Evolutionary conservation across 2,797 vertebrate species (phyloP).

Genomic region (Acrocephalus scirpaceus): DNA sequence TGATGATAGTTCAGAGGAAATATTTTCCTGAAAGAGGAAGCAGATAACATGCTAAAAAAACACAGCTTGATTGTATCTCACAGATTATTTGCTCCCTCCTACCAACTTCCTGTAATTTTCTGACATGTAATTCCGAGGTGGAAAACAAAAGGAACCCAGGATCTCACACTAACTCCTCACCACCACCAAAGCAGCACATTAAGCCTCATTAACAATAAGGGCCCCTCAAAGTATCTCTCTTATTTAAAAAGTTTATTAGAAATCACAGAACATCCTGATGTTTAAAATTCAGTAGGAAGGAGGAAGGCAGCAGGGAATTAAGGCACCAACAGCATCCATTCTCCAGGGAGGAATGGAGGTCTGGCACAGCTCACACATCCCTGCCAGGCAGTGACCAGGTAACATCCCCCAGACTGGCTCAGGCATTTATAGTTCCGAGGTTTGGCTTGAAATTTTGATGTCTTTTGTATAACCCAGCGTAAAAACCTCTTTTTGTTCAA

Average conservation of each 20-base stretch:
- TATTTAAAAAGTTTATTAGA: background rate
- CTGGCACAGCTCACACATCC: background rate
- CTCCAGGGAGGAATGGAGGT: background rate
- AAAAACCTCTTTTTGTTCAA: background rate
- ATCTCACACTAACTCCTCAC: background rate
- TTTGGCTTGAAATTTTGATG: background rate
- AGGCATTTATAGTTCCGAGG: background rate
- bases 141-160: background rate
- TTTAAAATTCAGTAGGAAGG: background rate
- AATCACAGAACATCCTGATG: background rate
- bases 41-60: slow-evolving; percentile 37
- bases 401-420: background rate
- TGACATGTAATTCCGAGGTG: background rate
- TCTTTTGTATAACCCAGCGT: accelerated
- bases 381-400: background rate
- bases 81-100: slow-evolving; percentile 13
- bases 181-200: background rate
- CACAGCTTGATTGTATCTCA: background rate
- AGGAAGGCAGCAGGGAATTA: background rate
- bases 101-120: slow-evolving; percentile 28
- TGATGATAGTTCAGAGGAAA: slow-evolving; percentile 22
- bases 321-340: background rate
- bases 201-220: background rate
- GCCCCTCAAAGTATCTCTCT: background rate
- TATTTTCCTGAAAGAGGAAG: slow-evolving; percentile 49